Conservation (phyloP, 2,888 invertebrate genomes). For the Ophonus ardosiacus region DNA sequence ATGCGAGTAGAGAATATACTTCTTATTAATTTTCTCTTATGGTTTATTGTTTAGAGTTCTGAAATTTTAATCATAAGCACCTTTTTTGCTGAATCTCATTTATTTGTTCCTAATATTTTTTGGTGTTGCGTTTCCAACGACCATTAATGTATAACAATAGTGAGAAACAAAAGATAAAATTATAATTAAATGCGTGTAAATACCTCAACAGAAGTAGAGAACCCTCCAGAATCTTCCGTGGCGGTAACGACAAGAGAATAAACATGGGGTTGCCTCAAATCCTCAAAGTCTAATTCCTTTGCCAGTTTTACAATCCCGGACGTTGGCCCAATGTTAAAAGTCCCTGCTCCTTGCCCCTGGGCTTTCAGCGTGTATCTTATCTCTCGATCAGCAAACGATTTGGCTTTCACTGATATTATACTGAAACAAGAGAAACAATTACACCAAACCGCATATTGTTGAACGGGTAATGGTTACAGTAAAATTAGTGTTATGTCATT, state of each 20-base stretch:
- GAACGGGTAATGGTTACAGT: not conserved
- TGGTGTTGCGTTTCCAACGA: too few species aligned
- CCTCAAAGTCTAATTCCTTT: conserved; percentile 98
- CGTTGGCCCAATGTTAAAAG: conserved; percentile 95
- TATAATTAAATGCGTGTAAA: conserved; percentile 22
- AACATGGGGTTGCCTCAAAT: conserved; percentile 94
- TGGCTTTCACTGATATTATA: conserved; percentile 97
- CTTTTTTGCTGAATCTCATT: too few species aligned
- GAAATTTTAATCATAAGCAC: too few species aligned
- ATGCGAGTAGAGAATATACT: too few species aligned
- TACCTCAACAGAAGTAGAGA: conserved; percentile 96
- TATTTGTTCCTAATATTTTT: too few species aligned
- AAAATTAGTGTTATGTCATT: conserved; percentile 25
- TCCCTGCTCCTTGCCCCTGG: conserved; percentile 95
- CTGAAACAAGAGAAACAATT: conserved; percentile 78
- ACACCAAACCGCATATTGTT: not conserved
- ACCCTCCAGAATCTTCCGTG: conserved; percentile 98
- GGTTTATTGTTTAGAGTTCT: too few species aligned
- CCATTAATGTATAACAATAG: too few species aligned
- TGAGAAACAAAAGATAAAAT: not conserved
- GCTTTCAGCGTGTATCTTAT: conserved; percentile 97
- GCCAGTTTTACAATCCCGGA: conserved; percentile 97
- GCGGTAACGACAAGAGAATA: conserved; percentile 96
- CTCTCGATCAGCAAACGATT: conserved; percentile 97
- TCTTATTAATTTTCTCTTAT: too few species aligned